These are phyloP conservation scores for Theropithecus gelada DNA, from an alignment of 2,113 vertebrate genomes.

Conservation along the genomic window DNA sequence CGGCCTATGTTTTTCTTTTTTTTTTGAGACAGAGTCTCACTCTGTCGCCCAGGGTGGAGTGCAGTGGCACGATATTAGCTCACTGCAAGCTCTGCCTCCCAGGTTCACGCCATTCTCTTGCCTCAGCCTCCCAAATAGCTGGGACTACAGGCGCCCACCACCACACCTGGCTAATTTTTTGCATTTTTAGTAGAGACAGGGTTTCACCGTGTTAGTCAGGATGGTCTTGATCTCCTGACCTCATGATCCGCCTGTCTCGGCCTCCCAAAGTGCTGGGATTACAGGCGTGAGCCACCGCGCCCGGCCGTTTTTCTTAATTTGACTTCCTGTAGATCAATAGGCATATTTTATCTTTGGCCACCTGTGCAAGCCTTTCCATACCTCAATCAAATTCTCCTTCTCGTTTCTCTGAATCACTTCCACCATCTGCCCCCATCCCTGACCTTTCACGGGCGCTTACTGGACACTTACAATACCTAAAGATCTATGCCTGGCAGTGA, in stretches of 20 bases:
- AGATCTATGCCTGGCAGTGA: background rate
- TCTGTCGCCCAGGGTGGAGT: background rate
- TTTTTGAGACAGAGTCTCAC: background rate
- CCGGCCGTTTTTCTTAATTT: background rate
- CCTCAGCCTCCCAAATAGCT: background rate
- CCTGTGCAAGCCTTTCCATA: background rate
- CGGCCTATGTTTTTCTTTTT: too few species aligned
- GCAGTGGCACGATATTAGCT: background rate
- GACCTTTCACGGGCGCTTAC: background rate
- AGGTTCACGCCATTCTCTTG: background rate
- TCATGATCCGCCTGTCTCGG: accelerated
- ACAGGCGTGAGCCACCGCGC: too few species aligned
- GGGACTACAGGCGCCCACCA: too few species aligned
- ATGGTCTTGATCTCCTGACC: too few species aligned
- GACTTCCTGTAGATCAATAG: background rate
- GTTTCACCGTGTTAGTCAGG: background rate
- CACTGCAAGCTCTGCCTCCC: background rate
- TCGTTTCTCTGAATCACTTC: background rate
- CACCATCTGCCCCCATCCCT: background rate
- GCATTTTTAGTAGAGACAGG: too few species aligned
- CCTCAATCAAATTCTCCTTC: background rate
- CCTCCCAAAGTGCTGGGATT: too few species aligned
- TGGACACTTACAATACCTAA: background rate
- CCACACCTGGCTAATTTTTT: too few species aligned
- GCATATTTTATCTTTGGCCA: background rate